Evolutionary conservation across 1,140 invertebrate species (phyloP).

Genomic region (Centruroides vittatus): DNA sequence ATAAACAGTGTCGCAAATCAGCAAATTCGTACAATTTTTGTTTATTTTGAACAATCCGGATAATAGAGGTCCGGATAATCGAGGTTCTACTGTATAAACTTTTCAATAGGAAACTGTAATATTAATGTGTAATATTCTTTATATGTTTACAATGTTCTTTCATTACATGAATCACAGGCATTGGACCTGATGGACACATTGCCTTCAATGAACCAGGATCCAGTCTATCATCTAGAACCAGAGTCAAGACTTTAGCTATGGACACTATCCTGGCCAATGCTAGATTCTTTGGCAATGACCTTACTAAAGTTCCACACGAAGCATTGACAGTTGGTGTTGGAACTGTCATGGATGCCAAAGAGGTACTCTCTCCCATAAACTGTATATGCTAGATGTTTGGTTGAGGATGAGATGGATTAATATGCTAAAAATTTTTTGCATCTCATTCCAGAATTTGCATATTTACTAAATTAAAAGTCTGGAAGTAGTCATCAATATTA

Average conservation of each 20-base stretch:
- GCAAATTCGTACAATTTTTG: too few relatives aligned
- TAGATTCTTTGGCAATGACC: conserved; percentile 90
- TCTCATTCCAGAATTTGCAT: too few relatives aligned
- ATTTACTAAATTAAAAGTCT: too few relatives aligned
- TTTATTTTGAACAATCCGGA: too few relatives aligned
- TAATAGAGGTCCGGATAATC: too few relatives aligned
- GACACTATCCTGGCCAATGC: conserved; percentile 96
- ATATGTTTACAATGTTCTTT: too few relatives aligned
- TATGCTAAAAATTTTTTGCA: too few relatives aligned
- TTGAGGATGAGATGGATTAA: not conserved
- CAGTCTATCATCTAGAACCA: conserved; percentile 80
- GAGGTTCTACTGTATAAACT: too few relatives aligned
- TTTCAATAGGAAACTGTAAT: too few relatives aligned
- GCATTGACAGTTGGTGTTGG: conserved; percentile 96
- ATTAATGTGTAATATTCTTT: too few relatives aligned
- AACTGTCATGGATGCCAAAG: conserved; percentile 96
- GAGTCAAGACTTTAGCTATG: conserved; percentile 89
- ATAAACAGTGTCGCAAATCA: too few relatives aligned
- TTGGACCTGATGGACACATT: conserved; percentile 98
- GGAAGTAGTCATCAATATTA: too few relatives aligned
- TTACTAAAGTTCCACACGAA: conserved; percentile 75
- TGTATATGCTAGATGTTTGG: not conserved
- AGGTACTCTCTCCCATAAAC: conserved; percentile 39
- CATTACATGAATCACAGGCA: conserved; percentile 40
- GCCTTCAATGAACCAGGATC: conserved; percentile 95